These are phyloP conservation scores for Clytia hemisphaerica DNA, from an alignment of 30 jellyfish, hydroid and myxozoan genomes.

Conservation along the genomic window DNA sequence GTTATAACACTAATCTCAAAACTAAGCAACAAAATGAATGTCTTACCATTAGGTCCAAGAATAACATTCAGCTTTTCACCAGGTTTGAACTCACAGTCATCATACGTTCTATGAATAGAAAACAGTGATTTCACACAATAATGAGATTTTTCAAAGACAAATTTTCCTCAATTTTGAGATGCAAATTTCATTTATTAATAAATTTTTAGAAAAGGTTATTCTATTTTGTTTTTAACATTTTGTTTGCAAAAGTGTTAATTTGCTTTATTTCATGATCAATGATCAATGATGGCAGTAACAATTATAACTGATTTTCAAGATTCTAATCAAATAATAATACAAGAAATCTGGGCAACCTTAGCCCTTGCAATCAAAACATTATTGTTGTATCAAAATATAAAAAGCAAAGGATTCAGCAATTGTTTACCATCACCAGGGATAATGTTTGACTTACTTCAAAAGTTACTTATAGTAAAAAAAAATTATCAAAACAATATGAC, in stretches of 20 bases:
- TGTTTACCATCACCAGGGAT: too few relatives aligned
- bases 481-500: background rate
- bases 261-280: too few relatives aligned
- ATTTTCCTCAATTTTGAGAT: too few relatives aligned
- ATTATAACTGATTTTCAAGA: background rate
- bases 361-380: too few relatives aligned
- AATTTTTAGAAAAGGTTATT: background rate
- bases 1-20: background rate
- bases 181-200: too few relatives aligned
- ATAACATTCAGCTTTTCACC: conserved; percentile 75
- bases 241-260: too few relatives aligned
- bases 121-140: background rate
- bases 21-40: background rate
- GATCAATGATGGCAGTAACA: too few relatives aligned
- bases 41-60: conserved; percentile 88
- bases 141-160: background rate
- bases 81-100: conserved; percentile 73
- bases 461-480: background rate
- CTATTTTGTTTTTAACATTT: too few relatives aligned
- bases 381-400: too few relatives aligned
- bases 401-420: too few relatives aligned
- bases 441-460: too few relatives aligned
- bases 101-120: conserved; percentile 52
- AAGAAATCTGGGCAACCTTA: background rate
- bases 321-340: background rate